A percentile compares a stretch with the other conserved stretches of the same genome.
Conservation (phyloP, 2,113 vertebrate genomes). For the Micronycteris hirsuta region DNA sequence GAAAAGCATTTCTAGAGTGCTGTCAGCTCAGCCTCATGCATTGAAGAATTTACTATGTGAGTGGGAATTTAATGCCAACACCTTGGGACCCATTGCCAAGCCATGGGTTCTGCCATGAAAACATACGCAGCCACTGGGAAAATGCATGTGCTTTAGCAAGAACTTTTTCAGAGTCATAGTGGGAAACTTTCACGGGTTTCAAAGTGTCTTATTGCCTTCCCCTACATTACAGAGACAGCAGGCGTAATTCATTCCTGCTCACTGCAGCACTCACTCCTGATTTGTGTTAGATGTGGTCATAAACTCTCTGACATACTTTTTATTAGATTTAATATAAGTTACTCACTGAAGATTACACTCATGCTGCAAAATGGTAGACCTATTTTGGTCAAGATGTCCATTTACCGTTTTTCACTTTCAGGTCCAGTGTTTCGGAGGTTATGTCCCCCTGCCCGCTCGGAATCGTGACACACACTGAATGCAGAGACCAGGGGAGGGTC, state of each 20-base stretch:
- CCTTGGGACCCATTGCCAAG: conserved; percentile 46
- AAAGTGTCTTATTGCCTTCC: conserved; percentile 49
- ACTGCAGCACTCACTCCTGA: conserved; percentile 15
- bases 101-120: conserved; percentile 54
- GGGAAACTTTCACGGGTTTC: conserved; percentile 50
- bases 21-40: conserved; percentile 3
- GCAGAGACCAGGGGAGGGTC: background rate
- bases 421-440: background rate
- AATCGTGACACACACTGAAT: background rate
- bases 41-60: conserved; percentile 59
- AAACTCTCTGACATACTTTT: conserved; percentile 62
- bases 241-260: conserved; percentile 39
- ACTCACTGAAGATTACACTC: conserved; percentile 51
- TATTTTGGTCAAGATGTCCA: conserved; percentile 37
- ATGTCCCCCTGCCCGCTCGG: background rate
- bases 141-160: conserved; percentile 18
- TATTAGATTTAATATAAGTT: conserved; percentile 65
- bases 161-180: conserved; percentile 61
- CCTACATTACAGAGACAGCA: background rate
- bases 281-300: conserved; percentile 57
- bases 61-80: conserved; percentile 46
- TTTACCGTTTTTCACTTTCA: conserved; percentile 4
- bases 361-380: conserved; percentile 33
- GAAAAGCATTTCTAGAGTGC: conserved; percentile 12
- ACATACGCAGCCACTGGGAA: conserved; percentile 59